A percentile compares a stretch with the other conserved stretches of the same genome.
These are phyloP conservation scores for Nasonovia ribisnigri DNA, from an alignment of 2,888 invertebrate species.

Conservation along the genomic window DNA sequence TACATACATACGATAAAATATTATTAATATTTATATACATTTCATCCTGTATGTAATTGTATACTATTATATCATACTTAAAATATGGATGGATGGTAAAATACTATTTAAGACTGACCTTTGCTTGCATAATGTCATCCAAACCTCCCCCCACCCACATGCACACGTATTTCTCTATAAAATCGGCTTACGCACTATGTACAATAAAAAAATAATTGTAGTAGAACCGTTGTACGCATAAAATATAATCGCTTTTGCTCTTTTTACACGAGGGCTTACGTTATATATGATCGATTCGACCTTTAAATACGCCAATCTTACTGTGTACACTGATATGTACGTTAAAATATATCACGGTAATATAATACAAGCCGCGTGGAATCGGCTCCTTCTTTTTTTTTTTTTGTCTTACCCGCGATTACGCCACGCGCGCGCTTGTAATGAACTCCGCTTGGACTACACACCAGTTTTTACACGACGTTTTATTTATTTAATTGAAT, in stretches of 20 bases:
- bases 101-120: neutral
- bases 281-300: neutral
- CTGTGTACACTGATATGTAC: neutral
- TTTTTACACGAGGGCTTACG: neutral
- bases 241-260: neutral
- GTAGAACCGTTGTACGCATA: neutral
- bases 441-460: neutral
- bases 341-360: neutral
- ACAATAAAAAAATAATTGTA: neutral
- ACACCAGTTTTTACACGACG: neutral
- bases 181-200: neutral
- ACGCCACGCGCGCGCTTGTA: neutral
- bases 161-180: neutral
- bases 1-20: too few species aligned
- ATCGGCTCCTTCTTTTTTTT: neutral
- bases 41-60: neutral
- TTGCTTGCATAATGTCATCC: neutral
- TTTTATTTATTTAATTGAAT: conserved; percentile 39
- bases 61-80: neutral
- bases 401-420: neutral
- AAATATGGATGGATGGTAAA: neutral
- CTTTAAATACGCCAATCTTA: neutral
- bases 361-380: neutral
- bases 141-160: too few species aligned
- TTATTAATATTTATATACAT: too few species aligned